Evolutionary conservation across 2,797 vertebrate species (phyloP), one percentile per base, ranked within the genome.

Genomic region (Atherinosoma microstoma): DNA sequence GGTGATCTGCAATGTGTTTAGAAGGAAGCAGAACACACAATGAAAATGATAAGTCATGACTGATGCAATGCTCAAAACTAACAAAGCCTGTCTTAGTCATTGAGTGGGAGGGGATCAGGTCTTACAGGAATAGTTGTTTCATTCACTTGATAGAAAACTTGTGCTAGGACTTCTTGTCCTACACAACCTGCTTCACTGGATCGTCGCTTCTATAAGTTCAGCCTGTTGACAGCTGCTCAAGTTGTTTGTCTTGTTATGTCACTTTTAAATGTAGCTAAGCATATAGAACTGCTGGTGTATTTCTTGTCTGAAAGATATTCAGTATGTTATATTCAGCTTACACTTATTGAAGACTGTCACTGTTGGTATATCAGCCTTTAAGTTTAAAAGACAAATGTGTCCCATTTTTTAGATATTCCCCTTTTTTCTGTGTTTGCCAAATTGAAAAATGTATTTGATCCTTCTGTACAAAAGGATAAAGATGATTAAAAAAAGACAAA

Each of bases 161-260:
- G 67, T 70, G 71, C 40, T 67, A 85, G 81, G 83, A 83, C 87
- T 84, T 87, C 83, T 82, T 58, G 67, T 81, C 73, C 78, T 20
- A 87, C 91, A 71, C 85, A 92, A 93, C 93, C 91, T 90, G 92
- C 89, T 90, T 80, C 83, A 85, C 93, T 88, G 90, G 91, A 83
- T 89, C 51, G 5, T 8, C 45, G 74, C 73, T 81, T 63, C 56
- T 35, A 64, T 73, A 84, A 51, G 66, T 80, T 78, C 64, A 79
- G n/a, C 59, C 13, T 20, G 54, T 58, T 35, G 57, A 82, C 71
- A 59, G 72, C 51, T 18, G 11, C 60, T 51, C 27, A 67, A 83
- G 84, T 84, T 73, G 83, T 85, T 68, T 6, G 47, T 80, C 82
- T 90, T 82, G 45, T 81, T 83, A 45, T 81, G 63, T 75, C 57